phyloP scores from a whole-genome alignment of 1,140 invertebrate genomes.

The Papilio xuthus region DNA sequence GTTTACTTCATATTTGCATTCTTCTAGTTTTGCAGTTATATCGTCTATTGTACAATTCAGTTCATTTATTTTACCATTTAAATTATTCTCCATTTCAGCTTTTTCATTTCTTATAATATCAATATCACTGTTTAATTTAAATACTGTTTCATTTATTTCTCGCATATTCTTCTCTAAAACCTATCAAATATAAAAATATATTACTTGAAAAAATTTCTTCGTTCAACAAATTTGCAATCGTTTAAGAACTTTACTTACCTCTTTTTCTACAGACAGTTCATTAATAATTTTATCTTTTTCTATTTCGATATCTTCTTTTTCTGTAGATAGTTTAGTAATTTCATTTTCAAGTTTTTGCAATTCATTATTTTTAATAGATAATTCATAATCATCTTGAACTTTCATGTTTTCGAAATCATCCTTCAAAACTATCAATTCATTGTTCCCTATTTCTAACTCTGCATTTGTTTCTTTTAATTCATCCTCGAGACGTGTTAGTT shows the following conservation, averaged over 20 bases:
- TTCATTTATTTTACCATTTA: slow-evolving; percentile 69
- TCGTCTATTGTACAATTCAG: slow-evolving; percentile 73
- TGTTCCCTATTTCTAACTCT: slow-evolving; percentile 63
- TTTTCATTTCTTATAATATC: slow-evolving; percentile 53
- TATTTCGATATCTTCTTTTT: slow-evolving; percentile 49
- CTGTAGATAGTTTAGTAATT: slow-evolving; percentile 50
- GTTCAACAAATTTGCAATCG: slow-evolving; percentile 41
- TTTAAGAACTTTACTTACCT: slow-evolving; percentile 59
- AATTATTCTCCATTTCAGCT: slow-evolving; percentile 48
- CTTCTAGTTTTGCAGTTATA: slow-evolving; percentile 64
- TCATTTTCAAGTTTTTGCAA: slow-evolving; percentile 52
- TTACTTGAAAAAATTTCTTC: slow-evolving; percentile 39
- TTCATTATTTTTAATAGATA: slow-evolving; percentile 60
- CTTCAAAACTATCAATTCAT: slow-evolving; percentile 57
- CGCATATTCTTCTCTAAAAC: slow-evolving; percentile 57
- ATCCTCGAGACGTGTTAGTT: slow-evolving; percentile 51
- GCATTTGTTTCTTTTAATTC: slow-evolving; percentile 58
- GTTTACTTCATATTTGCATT: slow-evolving; percentile 45
- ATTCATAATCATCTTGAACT: slow-evolving; percentile 51
- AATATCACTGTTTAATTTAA: slow-evolving; percentile 49
- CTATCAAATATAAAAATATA: slow-evolving; percentile 54
- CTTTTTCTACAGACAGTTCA: slow-evolving; percentile 53
- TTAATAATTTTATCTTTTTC: slow-evolving; percentile 50
- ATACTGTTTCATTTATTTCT: slow-evolving; percentile 50
- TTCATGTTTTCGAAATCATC: slow-evolving; percentile 57